These are phyloP conservation scores for Alectura lathami DNA, from an alignment of 2,113 vertebrate species.

Conservation along the genomic window DNA sequence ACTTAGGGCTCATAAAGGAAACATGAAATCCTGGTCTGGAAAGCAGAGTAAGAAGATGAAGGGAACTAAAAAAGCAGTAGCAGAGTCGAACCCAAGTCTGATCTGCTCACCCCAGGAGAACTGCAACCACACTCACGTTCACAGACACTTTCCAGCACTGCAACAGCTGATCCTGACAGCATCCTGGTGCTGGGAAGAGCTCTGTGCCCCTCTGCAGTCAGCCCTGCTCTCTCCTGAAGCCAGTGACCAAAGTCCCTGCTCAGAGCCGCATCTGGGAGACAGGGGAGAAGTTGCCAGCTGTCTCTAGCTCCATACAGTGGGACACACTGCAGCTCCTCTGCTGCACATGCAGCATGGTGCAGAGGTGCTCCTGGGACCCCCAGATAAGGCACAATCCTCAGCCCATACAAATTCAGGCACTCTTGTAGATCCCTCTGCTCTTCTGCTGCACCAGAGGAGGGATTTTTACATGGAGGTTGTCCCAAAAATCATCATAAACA, in stretches of 20 bases:
- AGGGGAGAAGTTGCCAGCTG: neutral
- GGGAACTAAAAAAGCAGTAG: neutral
- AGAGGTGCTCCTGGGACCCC: neutral
- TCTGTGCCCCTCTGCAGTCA: neutral
- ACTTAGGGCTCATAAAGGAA: neutral
- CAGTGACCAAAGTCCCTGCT: neutral
- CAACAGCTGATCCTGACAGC: neutral
- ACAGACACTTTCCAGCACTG: neutral
- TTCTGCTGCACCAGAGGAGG: neutral
- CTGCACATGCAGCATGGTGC: neutral
- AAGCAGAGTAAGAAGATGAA: neutral
- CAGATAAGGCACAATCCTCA: neutral
- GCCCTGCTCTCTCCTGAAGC: neutral
- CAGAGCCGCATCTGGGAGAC: neutral
- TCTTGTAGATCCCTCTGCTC: neutral
- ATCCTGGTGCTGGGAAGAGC: neutral
- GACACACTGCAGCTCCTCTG: neutral
- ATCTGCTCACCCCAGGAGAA: neutral
- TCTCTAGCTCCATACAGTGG: neutral
- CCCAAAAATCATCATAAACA: neutral
- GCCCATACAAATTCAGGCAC: neutral
- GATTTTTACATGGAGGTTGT: neutral
- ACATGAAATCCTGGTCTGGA: neutral
- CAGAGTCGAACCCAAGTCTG: neutral
- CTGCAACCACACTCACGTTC: fast-evolving